Evolutionary conservation across 2,797 vertebrate species (phyloP).

Genomic region (Mastacembelus armatus): DNA sequence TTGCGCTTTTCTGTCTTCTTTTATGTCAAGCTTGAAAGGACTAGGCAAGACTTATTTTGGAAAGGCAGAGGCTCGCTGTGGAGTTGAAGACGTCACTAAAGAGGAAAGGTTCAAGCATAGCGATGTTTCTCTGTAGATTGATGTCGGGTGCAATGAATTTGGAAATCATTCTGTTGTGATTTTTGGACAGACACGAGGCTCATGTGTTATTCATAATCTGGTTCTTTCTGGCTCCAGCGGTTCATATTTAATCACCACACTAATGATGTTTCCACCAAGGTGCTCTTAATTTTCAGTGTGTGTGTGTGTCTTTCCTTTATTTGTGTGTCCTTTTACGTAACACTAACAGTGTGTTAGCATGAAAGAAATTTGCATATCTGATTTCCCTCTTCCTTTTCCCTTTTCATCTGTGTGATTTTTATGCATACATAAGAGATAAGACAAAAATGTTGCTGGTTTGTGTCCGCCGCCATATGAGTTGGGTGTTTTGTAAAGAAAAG

Average conservation of each 20-base stretch:
- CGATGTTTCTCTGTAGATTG: conserved; percentile 19
- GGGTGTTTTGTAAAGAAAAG: conserved; percentile 52
- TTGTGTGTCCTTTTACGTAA: conserved; percentile 4
- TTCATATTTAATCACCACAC: conserved; percentile 55
- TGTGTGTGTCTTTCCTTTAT: neutral
- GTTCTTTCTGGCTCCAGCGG: conserved; percentile 36
- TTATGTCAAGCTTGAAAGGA: conserved; percentile 67
- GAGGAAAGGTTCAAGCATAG: conserved; percentile 32
- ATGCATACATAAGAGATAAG: conserved; percentile 20
- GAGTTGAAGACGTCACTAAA: conserved; percentile 31
- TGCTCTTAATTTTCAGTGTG: conserved; percentile 31
- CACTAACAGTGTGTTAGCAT: neutral
- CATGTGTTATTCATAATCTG: conserved; percentile 62
- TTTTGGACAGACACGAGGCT: conserved; percentile 44
- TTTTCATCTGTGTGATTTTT: conserved; percentile 26
- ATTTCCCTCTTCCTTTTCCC: conserved; percentile 6
- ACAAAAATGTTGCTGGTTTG: conserved; percentile 10
- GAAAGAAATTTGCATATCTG: conserved; percentile 9
- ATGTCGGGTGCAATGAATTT: conserved; percentile 27
- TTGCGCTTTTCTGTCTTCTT: conserved; percentile 44
- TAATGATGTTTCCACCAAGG: conserved; percentile 42
- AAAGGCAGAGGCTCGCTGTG: conserved; percentile 27
- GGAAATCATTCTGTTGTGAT: conserved; percentile 39
- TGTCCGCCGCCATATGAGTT: conserved; percentile 5
- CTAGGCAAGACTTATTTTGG: conserved; percentile 50